Percentiles rank a stretch among this genome's conserved stretches.
These are phyloP conservation scores for Platerodrilus igneus DNA, from an alignment of 2,888 invertebrate genomes.

Conservation along the genomic window DNA sequence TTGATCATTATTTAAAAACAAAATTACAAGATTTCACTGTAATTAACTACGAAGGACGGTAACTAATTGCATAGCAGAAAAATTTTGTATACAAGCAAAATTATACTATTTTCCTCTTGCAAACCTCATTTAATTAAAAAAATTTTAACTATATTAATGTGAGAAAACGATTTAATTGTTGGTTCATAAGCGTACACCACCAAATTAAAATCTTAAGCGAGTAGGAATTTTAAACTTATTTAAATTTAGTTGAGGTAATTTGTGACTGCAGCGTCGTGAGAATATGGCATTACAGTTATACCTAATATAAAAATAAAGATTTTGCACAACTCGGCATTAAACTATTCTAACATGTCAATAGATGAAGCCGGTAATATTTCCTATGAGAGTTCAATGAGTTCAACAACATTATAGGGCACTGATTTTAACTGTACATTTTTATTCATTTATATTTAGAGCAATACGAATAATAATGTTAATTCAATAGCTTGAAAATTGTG, in stretches of 20 bases:
- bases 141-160: constrained; percentile 10
- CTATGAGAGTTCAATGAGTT: constrained; percentile 5
- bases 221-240: constrained; percentile 13
- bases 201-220: constrained; percentile 10
- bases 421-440: constrained; percentile 8
- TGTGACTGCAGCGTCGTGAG: constrained; percentile 13
- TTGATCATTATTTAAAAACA: too few relatives aligned
- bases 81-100: too few relatives aligned
- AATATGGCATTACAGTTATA: constrained; percentile 13
- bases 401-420: constrained; percentile 1
- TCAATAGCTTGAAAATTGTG: constrained; percentile 7
- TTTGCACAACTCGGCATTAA: too few relatives aligned
- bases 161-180: too few relatives aligned
- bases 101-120: too few relatives aligned
- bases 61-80: too few relatives aligned
- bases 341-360: too few relatives aligned
- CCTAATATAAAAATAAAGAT: too few relatives aligned
- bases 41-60: too few relatives aligned
- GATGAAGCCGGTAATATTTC: constrained; percentile 3
- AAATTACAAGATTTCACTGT: too few relatives aligned
- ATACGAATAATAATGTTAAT: neutral
- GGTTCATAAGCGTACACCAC: constrained; percentile 6
- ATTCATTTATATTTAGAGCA: neutral
- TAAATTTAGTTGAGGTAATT: constrained; percentile 8
- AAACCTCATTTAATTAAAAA: too few relatives aligned